These are phyloP conservation scores for Eunapius fragilis DNA, from an alignment of 37 sponge, comb jelly and placozoan genomes.

Conservation along the genomic window DNA sequence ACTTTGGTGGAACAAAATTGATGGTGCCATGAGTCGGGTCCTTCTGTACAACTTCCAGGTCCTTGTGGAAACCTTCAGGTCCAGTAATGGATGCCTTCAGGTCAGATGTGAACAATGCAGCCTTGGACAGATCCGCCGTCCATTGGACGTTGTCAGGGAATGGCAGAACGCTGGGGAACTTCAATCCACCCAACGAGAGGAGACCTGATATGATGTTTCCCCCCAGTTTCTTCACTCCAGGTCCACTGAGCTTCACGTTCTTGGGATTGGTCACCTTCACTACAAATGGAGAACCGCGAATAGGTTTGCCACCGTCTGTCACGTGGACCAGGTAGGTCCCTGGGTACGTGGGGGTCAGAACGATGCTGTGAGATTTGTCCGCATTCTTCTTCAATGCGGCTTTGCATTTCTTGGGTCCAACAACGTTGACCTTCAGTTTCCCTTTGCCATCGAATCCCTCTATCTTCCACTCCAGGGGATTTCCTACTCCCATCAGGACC, in stretches of 20 bases:
- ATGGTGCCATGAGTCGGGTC: conserved; percentile 35
- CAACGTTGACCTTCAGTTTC: too few relatives aligned
- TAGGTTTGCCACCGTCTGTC: conserved; percentile 60
- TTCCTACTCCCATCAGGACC: too few relatives aligned
- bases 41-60: conserved; percentile 39
- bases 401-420: too few relatives aligned
- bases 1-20: conserved; percentile 42
- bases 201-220: conserved; percentile 2
- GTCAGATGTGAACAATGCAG: conserved; percentile 60
- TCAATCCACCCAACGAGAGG: neutral
- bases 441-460: too few relatives aligned
- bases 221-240: conserved; percentile 58
- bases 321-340: conserved; percentile 81
- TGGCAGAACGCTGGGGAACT: conserved; percentile 15
- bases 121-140: conserved; percentile 57
- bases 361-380: conserved; percentile 36
- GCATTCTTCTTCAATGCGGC: conserved; percentile 1
- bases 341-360: conserved; percentile 44
- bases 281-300: conserved; percentile 70
- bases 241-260: conserved; percentile 58
- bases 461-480: too few relatives aligned
- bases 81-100: conserved; percentile 63
- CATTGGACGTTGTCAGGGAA: conserved; percentile 44
- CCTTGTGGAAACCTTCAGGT: conserved; percentile 47
- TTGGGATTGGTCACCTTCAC: conserved; percentile 82